These are phyloP conservation scores for Elmis aenea DNA, from an alignment of 2,888 invertebrate genomes.

Conservation along the genomic window DNA sequence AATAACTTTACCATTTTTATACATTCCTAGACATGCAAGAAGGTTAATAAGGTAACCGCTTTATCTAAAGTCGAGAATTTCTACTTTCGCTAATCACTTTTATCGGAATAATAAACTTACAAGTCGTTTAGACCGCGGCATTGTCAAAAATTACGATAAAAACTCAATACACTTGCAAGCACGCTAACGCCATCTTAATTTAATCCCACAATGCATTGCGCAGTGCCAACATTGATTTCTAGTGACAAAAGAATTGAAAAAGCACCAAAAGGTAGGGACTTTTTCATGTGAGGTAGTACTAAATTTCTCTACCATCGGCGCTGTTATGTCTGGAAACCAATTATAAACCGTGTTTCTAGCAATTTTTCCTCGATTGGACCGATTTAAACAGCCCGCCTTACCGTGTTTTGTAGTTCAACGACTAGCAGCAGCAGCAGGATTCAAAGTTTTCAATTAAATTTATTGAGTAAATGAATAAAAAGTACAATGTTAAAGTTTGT, in stretches of 20 bases:
- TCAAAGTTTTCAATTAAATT: too few species aligned
- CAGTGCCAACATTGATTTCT: slow-evolving; percentile 48
- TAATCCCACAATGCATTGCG: slow-evolving; percentile 40
- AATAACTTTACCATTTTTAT: slow-evolving; percentile 44
- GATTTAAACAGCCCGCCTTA: too few species aligned
- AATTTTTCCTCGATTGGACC: too few species aligned
- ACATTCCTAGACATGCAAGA: slow-evolving; percentile 34
- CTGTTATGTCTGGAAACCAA: too few species aligned
- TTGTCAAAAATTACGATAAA: slow-evolving; percentile 24
- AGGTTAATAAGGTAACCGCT: slow-evolving; percentile 22
- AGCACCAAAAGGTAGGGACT: slow-evolving; percentile 44
- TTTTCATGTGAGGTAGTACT: too few species aligned
- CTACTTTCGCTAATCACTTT: slow-evolving; percentile 15
- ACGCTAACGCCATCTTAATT: slow-evolving; percentile 40
- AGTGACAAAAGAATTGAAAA: slow-evolving; percentile 44
- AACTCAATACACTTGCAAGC: slow-evolving; percentile 22
- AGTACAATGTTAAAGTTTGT: too few species aligned
- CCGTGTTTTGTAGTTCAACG: too few species aligned
- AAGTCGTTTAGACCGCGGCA: slow-evolving; percentile 45
- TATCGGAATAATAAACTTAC: slow-evolving; percentile 38
- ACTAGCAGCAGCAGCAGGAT: too few species aligned
- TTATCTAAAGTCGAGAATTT: slow-evolving; percentile 15
- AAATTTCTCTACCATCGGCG: too few species aligned
- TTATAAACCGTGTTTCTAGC: too few species aligned
- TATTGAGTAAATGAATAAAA: too few species aligned